These are phyloP conservation scores for Eunapius fragilis DNA, from an alignment of 37 sponge, comb jelly and placozoan species.

Conservation along the genomic window DNA sequence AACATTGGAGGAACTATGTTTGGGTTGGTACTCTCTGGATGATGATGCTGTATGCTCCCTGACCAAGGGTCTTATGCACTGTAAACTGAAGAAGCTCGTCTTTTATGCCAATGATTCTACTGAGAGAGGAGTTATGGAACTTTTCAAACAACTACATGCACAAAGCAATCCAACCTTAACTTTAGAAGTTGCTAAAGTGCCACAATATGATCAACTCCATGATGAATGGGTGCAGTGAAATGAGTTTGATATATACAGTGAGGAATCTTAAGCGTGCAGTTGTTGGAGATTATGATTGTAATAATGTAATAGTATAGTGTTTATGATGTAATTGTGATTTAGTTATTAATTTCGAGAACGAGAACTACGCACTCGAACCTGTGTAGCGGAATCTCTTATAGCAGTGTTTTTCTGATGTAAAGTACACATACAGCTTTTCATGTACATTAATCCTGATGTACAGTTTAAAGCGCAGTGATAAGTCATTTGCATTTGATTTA, in stretches of 20 bases:
- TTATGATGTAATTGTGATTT: not conserved
- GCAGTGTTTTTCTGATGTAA: no score
- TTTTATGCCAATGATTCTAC: not conserved
- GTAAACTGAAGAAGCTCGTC: not conserved
- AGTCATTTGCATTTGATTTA: no score
- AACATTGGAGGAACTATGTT: not conserved
- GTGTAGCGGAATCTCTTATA: not conserved
- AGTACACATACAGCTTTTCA: no score
- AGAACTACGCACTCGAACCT: not conserved
- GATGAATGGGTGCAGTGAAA: not conserved
- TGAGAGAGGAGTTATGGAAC: not conserved
- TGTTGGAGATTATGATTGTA: not conserved
- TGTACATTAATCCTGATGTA: no score
- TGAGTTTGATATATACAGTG: not conserved
- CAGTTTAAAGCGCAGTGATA: no score
- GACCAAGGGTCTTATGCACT: not conserved
- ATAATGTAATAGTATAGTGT: not conserved
- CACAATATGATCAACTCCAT: not conserved
- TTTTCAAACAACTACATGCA: not conserved
- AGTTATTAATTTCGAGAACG: not conserved
- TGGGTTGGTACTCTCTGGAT: not conserved
- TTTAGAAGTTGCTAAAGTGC: not conserved
- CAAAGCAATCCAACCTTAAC: not conserved
- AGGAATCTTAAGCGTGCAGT: not conserved
- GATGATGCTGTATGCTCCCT: not conserved